Evolutionary conservation across 1,140 invertebrate genomes (phyloP), one percentile per base, ranked within the genome.

Genomic region (Drosophila navojoa): DNA sequence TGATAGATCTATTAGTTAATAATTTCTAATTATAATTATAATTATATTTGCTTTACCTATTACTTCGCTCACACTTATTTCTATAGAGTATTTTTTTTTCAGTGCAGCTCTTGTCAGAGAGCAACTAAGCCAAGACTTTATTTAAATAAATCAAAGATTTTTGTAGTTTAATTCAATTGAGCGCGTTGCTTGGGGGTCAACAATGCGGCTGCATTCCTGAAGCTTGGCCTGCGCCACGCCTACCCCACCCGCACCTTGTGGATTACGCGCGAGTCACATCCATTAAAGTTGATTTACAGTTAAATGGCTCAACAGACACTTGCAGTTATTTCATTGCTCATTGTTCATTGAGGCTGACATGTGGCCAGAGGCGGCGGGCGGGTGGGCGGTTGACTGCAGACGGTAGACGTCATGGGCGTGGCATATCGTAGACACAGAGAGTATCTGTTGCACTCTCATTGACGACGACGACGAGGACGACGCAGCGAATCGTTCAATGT

Each of bases 401-500:
- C 19, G 19, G 19, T 22, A 6, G 42, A 15, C 42, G n/a, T 4
- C 42, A 45, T 16, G 25, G 55, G 25, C 42, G 55, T 45, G 42
- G 55, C 55, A 57, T 29, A 54, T 22, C 53, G 16, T n/a, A n/a
- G 53, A 22, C n/a, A 25, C 35, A 5, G 55, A 3, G 19, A 6
- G 77, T 78, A 75, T 66, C 76, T 54, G 59, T 68, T 69, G 53
- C 71, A 62, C 38, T 66, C 59, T 64, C 77, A 75, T 71, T 71
- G 61, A 74, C 32, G 32, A 32, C 32, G 5, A 5, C 27, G 9
- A 54, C 11, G 19, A 49, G 1, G 5, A 6, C 32, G 35, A 42
- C 53, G 47, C 62, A 76, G 47, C 57, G 73, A 47, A 47, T 42
- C 47, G 53, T 60, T 29, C 22, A 40, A 40, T 22, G 32, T 32